These are phyloP conservation scores for Vicugna pacos DNA, from an alignment of 2,113 vertebrate species.

Conservation along the genomic window DNA sequence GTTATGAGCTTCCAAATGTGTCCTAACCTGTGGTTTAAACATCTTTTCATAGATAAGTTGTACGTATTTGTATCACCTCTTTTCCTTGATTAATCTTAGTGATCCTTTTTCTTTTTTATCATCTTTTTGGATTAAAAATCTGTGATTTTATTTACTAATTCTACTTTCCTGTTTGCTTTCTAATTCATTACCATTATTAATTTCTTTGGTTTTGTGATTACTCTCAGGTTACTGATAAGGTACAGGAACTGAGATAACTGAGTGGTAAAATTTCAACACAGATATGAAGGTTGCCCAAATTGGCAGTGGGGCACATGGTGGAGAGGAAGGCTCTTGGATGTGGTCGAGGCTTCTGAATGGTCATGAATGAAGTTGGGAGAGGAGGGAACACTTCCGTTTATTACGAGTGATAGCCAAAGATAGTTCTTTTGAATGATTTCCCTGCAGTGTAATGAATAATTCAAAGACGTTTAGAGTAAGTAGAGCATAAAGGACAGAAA, in stretches of 20 bases:
- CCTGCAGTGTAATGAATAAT: constrained; percentile 70
- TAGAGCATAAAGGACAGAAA: constrained; percentile 59
- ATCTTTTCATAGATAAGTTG: not conserved
- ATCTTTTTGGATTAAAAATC: not conserved
- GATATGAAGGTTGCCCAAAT: not conserved
- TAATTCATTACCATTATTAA: not conserved
- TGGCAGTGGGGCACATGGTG: not conserved
- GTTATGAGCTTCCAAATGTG: not conserved
- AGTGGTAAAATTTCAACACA: not conserved
- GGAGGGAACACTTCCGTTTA: not conserved
- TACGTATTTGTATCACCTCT: not conserved
- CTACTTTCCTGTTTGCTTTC: constrained; percentile 2
- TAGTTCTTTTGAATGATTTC: constrained; percentile 44
- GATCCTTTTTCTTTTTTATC: not conserved
- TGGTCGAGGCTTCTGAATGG: not conserved
- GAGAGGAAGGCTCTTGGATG: not conserved
- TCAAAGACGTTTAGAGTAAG: constrained; percentile 66
- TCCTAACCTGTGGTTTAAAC: not conserved
- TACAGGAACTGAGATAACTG: not conserved
- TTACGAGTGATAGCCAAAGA: not conserved
- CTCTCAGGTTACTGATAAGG: not conserved
- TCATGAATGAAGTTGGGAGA: not conserved
- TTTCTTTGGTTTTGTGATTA: not conserved
- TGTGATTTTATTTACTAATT: constrained; percentile 1
- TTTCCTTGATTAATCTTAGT: not conserved